Conservation (phyloP, 2,797 vertebrate genomes). For the Oreochromis mossambicus region DNA sequence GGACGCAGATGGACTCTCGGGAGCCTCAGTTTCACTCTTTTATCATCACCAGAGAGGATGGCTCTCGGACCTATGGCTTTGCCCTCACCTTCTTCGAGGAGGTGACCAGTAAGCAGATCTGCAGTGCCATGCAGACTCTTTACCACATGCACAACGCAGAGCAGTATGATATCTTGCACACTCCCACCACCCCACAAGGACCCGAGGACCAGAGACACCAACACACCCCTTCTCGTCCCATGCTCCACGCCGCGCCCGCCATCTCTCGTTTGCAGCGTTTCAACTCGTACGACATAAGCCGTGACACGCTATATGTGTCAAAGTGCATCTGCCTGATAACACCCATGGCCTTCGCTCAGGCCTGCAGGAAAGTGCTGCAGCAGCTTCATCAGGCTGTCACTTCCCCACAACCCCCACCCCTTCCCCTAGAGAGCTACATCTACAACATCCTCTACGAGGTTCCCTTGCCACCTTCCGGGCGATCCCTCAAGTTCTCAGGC, state of each 20-base stretch:
- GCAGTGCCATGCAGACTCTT: constrained; percentile 98
- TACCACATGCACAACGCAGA: constrained; percentile 99
- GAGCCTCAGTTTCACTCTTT: constrained; percentile 96
- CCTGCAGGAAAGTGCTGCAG: constrained; percentile 88
- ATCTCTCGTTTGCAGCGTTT: constrained; percentile 93
- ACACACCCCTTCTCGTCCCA: constrained; percentile 75
- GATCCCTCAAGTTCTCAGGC: constrained; percentile 95
- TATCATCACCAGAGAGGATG: constrained; percentile 98
- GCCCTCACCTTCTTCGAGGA: constrained; percentile 98
- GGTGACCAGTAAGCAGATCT: constrained; percentile 98
- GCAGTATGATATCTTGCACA: constrained; percentile 89
- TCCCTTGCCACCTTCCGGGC: constrained; percentile 89
- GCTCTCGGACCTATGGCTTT: constrained; percentile 96
- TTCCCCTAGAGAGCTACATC: constrained; percentile 97
- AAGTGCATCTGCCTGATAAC: constrained; percentile 98
- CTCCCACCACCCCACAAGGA: constrained; percentile 70
- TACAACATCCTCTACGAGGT: constrained; percentile 98
- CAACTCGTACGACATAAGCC: constrained; percentile 97
- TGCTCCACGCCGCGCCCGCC: constrained; percentile 81
- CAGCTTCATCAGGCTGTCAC: constrained; percentile 94
- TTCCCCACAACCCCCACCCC: constrained; percentile 91
- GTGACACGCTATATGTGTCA: constrained; percentile 95
- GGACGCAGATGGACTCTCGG: constrained; percentile 89
- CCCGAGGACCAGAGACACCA: constrained; percentile 74
- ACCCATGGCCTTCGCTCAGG: constrained; percentile 96